Evolutionary conservation across 2,797 vertebrate species (phyloP), one percentile per base, ranked within the genome.

Genomic region (Oreortyx pictus): DNA sequence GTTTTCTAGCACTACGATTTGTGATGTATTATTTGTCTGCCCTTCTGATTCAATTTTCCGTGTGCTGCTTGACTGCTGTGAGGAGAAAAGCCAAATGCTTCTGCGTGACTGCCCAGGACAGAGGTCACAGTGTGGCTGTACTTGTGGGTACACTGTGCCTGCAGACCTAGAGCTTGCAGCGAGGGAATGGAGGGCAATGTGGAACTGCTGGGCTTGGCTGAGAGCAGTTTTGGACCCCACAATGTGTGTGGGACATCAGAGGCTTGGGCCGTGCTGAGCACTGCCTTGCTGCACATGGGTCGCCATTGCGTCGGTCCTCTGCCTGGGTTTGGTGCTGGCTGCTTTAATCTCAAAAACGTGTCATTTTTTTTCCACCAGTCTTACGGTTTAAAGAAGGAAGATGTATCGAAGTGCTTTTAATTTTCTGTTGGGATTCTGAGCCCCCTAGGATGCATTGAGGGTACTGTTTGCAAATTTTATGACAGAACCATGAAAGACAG

Each of bases 21-120:
- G 56, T 92, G 85, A 73, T 89, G 82, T 89, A n/a, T 91, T 93
- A 88, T 93, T 96, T 94, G 77, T 91, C 91, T 89, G 2, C 77
- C 29, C 35, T 79, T 95, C 82, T 8, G 44, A 88, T 89, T 92
- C 93, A 89, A n/a, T 94, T 95, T 94, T 91, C 82, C 82, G 41
- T 43, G 60, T 90, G 66, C 93, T 86, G 82, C 50, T 90, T 22
- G 80, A 56, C 79, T 93, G 76, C 88, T 87, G 76, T 33, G 73
- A 60, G 86, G 73, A 60, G 81, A 66, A 56, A 39, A 52, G 60
- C 14, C 11, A 49, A 35, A 47, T 0, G 4, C 13, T 90, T 56
- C 62, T 52, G 52, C 1, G 6, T 2, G 39, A 65, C 61, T 0
- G 0, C 16, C 12, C 1, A 1, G 72, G 56, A 80, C 52, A 57